A percentile compares a stretch with the other conserved stretches of the same genome.
Evolutionary conservation across 35 echinoderm and acorn worm species (phyloP).

Genomic region (Holothuria glaberrima): DNA sequence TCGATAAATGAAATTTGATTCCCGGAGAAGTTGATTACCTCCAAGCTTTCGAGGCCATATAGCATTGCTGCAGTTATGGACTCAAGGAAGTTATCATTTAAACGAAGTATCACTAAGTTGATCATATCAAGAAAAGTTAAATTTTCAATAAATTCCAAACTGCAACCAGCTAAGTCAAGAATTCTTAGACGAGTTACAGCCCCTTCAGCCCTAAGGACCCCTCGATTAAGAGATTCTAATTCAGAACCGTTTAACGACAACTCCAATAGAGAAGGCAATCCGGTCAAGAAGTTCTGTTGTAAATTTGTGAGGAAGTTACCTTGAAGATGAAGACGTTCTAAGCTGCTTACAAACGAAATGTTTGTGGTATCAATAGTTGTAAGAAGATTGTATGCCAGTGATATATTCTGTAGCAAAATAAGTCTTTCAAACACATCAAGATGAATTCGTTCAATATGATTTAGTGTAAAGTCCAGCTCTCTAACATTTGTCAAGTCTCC

Average conservation of each 20-base stretch:
- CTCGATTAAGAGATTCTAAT: background rate
- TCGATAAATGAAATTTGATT: slow-evolving; percentile 24
- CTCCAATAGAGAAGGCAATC: slow-evolving; percentile 18
- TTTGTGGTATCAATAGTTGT: slow-evolving; percentile 6
- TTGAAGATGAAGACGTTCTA: slow-evolving; percentile 11
- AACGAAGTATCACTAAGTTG: slow-evolving; percentile 15
- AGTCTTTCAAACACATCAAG: slow-evolving; percentile 30
- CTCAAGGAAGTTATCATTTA: slow-evolving; percentile 16
- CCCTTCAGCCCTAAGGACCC: background rate
- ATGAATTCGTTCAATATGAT: slow-evolving; percentile 32
- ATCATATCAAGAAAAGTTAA: background rate
- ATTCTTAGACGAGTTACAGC: background rate
- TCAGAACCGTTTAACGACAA: background rate
- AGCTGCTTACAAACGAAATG: background rate
- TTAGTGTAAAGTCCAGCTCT: slow-evolving; percentile 27
- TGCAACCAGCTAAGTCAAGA: background rate
- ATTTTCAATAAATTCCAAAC: background rate
- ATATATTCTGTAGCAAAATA: background rate
- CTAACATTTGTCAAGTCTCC: background rate
- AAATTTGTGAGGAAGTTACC: slow-evolving; percentile 19
- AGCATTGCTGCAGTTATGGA: slow-evolving; percentile 1
- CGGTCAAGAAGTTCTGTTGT: background rate
- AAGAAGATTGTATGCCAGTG: slow-evolving; percentile 31
- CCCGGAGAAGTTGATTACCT: slow-evolving; percentile 30
- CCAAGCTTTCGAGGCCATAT: slow-evolving; percentile 1